Evolutionary conservation across 1,140 invertebrate genomes (phyloP), one percentile per base, ranked within the genome.

Genomic region (Brachystomella parvula): DNA sequence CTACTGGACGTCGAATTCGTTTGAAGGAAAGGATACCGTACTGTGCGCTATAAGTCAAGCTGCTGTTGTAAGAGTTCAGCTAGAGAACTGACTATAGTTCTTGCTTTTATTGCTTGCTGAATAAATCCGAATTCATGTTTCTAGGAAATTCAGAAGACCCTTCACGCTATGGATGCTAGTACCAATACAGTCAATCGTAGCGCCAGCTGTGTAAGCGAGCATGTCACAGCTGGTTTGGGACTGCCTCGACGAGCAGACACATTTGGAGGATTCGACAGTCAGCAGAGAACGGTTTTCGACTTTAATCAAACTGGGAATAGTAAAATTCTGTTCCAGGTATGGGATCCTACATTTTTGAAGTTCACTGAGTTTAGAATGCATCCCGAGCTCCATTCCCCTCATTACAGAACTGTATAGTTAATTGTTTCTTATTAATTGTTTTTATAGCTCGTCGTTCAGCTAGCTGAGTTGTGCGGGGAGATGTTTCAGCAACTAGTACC

Each of bases 191-290:
- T 95, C 15, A 91, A 89, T 15, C 83, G 94, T 57, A 94, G 91
- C 75, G 87, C 92, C 1, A 94, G 90, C 78, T 94, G 91, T 30
- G 92, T 89, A 3, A 92, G 92, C 21, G 93, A 96, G 78, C 85
- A 90, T 65, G 88, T 93, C 66, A 92, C 88, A 74, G 85, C 86
- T 9, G 84, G 86, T 9, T 92, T 90, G 75, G 87, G 89, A 24
- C 77, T 96, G 64, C 92, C 94, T 2, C 88, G 92, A 73, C 81
- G 93, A 33, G 92, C 94, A 0, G 93, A 96, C 80, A 96, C 94
- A 0, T 96, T 96, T 79, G 91, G 91, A 12, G 94, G 93, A 1
- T 96, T 96, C 76, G 93, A 96, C 78, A 76, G 76, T 67, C 76
- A 76, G 66, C 69, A 78, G 71, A 67, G 71, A 56, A 29, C 47